Evolutionary conservation across 2,888 invertebrate species (phyloP), one percentile per base, ranked within the genome.

Genomic region (Caenorhabditis sp.): DNA sequence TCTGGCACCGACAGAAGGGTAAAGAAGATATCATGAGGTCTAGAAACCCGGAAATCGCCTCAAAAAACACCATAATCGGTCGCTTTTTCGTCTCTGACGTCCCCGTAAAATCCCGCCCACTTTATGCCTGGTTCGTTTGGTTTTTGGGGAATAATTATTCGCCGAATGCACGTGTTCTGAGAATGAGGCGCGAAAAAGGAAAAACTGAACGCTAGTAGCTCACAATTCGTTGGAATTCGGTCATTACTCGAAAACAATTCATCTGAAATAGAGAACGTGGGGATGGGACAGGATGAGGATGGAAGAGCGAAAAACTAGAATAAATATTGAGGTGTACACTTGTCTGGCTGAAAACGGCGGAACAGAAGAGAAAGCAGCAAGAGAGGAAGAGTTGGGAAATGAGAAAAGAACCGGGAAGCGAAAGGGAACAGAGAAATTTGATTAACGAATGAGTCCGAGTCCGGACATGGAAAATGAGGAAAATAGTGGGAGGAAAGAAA

Each of bases 81-180:
- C 32, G 9, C 32, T 50, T 50, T 50, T 50, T 50, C 22, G 8
- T 50, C 22, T 22, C 20, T 6, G 11, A 24, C 9, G 24, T 24
- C n/a, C n/a, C n/a, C n/a, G n/a, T n/a, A n/a, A n/a, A n/a, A n/a
- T n/a, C n/a, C 55, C 15, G 6, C 55, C n/a, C 28, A 26, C 26
- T 55, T n/a, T 28, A 15, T 22, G 11, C 28, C 51, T 22, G n/a
- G n/a, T 50, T 44, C 44, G 22, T 26, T 13, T 22, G 22, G 20
- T 55, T 28, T 55, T 55, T 28, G 55, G 55, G 55, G 55, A 55
- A 28, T 55, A 55, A 55, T 55, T 55, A 55, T 55, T 55, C 55
- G 11, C 2, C 55, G 55, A 55, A 55, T n/a, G 28, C 26, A 15
- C n/a, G 8, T 15, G n/a, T 55, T 26, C 26, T 9, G 9, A 55